A percentile compares a stretch with the other conserved stretches of the same genome.
Conservation (phyloP, 2,113 vertebrate species). For the Thymallus thymallus region DNA sequence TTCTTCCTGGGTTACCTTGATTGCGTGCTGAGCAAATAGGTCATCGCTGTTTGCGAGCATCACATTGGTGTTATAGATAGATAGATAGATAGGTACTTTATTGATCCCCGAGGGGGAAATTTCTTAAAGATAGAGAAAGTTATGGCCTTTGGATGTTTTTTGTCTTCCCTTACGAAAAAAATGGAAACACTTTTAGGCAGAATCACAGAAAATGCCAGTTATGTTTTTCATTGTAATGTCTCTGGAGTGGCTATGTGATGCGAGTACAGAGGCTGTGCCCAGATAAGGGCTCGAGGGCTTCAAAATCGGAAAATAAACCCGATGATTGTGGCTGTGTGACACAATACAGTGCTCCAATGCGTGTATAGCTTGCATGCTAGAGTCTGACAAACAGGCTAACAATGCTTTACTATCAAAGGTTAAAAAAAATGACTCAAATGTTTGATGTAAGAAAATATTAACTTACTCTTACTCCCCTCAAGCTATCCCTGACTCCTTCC, state of each 20-base stretch:
- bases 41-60: background rate
- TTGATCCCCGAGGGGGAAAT: no score
- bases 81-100: no score
- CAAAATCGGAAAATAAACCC: no score
- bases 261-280: no score
- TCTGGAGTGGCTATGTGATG: no score
- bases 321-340: no score
- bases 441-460: conserved; percentile 22
- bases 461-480: conserved; percentile 30
- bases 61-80: conserved; percentile 37
- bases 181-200: background rate
- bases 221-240: background rate
- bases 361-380: background rate
- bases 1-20: background rate
- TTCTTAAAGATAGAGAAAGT: no score
- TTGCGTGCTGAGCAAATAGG: background rate
- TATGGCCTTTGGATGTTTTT: conserved; percentile 39
- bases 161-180: background rate
- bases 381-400: background rate
- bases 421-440: background rate
- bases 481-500: conserved; percentile 2
- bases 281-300: no score
- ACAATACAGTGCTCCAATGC: background rate
- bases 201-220: background rate
- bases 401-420: background rate